Base-by-base conservation (phyloP, 1,140 invertebrate species). In the Bombus difficillimus region DNA sequence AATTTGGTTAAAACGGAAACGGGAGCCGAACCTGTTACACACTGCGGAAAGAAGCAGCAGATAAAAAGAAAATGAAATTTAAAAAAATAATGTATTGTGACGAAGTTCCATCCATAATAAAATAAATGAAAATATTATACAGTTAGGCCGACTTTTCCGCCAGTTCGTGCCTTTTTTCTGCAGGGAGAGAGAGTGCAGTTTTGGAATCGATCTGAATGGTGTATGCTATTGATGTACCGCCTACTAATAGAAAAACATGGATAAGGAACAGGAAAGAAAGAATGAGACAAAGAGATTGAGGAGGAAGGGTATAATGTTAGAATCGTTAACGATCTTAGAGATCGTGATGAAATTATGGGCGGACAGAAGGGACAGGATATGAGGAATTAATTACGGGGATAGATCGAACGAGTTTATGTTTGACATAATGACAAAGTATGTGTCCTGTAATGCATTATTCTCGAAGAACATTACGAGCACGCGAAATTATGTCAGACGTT, bases 41-140 rank as follows among this genome's bases (percentile, higher is more conserved):
- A 74, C 69, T 72, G 78, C 81, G 77, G 77, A 87, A 69, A 64
- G 88, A 64, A 87, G 86, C 77, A 86, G 88, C 81, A 72, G 77
- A 83, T 77, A 86, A 86, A 88, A 88, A 62, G 28, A 92, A 92
- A 92, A 89, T 90, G 81, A 82, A 92, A 90, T 92, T 85, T 91
- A 90, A 85, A 62, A 62, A n/a, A 93, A 94, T 93, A 95, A 94
- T 95, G 94, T 95, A 95, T 95, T 95, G 94, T 95, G 94, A 95
- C 92, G 92, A 95, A 94, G 94, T 95, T 95, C 95, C 94, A 95
- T 95, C 94, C 94, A 95, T 95, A 93, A 94, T 94, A 94, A 95
- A 80, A 93, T 94, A 94, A 95, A 95, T 94, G 92, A 95, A 94
- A 93, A 95, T 95, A 95, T 95, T 94, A 95, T 95, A 95, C 93